These are phyloP conservation scores for Macropis europaea DNA, from an alignment of 2,888 invertebrate genomes.

Conservation along the genomic window DNA sequence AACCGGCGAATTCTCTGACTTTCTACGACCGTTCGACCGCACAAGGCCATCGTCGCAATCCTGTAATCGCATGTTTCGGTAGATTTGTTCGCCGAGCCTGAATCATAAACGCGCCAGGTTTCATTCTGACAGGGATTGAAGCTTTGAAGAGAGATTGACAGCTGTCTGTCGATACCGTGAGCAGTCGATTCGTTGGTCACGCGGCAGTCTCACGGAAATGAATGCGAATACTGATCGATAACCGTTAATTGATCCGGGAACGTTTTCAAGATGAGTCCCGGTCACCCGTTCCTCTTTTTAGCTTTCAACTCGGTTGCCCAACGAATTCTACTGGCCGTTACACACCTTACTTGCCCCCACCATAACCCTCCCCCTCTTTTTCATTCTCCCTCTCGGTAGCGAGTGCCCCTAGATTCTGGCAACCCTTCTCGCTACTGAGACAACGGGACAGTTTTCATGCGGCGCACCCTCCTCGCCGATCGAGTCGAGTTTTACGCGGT, in stretches of 20 bases:
- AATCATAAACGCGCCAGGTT: not conserved
- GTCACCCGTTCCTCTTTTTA: not conserved
- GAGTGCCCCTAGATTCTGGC: slow-evolving; percentile 45
- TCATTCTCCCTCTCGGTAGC: slow-evolving; percentile 26
- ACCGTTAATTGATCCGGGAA: not conserved
- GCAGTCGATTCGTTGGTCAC: not conserved
- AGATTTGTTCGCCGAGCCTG: not conserved
- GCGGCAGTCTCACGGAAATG: not conserved
- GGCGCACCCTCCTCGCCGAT: slow-evolving; percentile 58
- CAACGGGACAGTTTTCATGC: slow-evolving; percentile 62
- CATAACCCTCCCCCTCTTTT: not conserved
- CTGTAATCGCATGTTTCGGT: not conserved
- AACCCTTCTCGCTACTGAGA: slow-evolving; percentile 43
- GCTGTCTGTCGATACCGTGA: not conserved
- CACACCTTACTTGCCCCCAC: slow-evolving; percentile 31
- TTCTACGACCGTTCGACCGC: not conserved
- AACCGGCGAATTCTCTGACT: not conserved
- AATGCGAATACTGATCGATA: not conserved
- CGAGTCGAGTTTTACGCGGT: slow-evolving; percentile 29
- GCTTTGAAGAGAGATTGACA: not conserved
- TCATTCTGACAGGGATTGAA: not conserved
- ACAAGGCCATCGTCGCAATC: not conserved
- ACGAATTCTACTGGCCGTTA: slow-evolving; percentile 21
- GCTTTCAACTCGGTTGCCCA: slow-evolving; percentile 7
- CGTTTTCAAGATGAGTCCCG: not conserved